These are phyloP conservation scores for Agrilus mali DNA, from an alignment of 2,888 invertebrate species.

Conservation along the genomic window DNA sequence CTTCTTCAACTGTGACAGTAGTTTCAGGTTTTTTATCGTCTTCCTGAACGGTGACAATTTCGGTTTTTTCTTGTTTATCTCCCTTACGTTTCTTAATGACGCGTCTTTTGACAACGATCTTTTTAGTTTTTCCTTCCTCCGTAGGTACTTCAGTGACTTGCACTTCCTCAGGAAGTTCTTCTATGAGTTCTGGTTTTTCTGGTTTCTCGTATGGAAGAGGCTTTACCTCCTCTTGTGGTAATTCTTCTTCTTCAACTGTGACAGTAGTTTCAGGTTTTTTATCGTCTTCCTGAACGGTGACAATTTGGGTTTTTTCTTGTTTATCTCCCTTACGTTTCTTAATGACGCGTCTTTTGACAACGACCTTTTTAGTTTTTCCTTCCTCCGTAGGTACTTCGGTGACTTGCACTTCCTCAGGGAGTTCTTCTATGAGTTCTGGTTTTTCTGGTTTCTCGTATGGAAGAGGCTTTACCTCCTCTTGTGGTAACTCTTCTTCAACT, in stretches of 20 bases:
- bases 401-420: slow-evolving; percentile 30
- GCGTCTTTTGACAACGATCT: slow-evolving; percentile 22
- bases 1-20: slow-evolving; percentile 19
- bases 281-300: slow-evolving; percentile 22
- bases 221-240: slow-evolving; percentile 18
- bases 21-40: slow-evolving; percentile 25
- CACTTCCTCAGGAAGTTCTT: slow-evolving; percentile 25
- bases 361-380: slow-evolving; percentile 21
- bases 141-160: slow-evolving; percentile 23
- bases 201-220: slow-evolving; percentile 8
- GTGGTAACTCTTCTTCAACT: slow-evolving; percentile 12
- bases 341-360: slow-evolving; percentile 26
- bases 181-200: slow-evolving; percentile 12
- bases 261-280: slow-evolving; percentile 21
- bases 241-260: slow-evolving; percentile 18
- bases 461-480: slow-evolving; percentile 8
- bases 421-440: slow-evolving; percentile 19
- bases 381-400: slow-evolving; percentile 17
- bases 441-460: slow-evolving; percentile 16
- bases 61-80: slow-evolving; percentile 20
- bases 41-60: slow-evolving; percentile 27
- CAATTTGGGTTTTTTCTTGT: slow-evolving; percentile 27
- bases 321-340: slow-evolving; percentile 28
- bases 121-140: slow-evolving; percentile 30
- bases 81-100: slow-evolving; percentile 25